Percentiles rank a stretch among this genome's conserved stretches.
Conservation (phyloP, 2,888 invertebrate species). For the Heliconius sara region DNA sequence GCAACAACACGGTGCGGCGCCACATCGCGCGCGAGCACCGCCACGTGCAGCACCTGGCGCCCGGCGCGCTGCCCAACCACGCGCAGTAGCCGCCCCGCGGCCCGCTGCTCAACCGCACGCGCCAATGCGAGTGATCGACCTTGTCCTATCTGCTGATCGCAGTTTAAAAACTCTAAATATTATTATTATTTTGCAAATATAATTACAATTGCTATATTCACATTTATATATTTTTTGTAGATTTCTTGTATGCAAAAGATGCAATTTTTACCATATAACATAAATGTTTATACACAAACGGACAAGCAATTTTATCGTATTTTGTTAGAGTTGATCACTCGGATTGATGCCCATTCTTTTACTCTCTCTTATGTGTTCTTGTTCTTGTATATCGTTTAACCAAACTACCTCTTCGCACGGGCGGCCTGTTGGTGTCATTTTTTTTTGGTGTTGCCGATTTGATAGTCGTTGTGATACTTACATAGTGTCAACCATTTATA, state of each 20-base stretch:
- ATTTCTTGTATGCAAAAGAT: conserved; percentile 39
- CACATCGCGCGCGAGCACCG: conserved; percentile 96
- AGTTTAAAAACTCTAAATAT: conserved; percentile 37
- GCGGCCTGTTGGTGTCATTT: conserved; percentile 49
- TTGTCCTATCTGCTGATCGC: conserved; percentile 25
- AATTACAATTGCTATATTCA: neutral
- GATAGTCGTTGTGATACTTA: conserved; percentile 4
- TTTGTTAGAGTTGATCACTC: conserved; percentile 14
- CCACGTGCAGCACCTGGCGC: conserved; percentile 87
- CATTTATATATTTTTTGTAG: conserved; percentile 33
- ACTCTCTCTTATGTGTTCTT: neutral
- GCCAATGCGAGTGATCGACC: neutral
- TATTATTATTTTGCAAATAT: conserved; percentile 30
- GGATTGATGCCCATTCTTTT: neutral
- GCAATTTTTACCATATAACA: conserved; percentile 44
- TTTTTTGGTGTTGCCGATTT: conserved; percentile 6
- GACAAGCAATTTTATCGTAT: conserved; percentile 27
- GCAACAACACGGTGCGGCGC: conserved; percentile 95
- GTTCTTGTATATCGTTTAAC: conserved; percentile 57
- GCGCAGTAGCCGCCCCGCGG: conserved; percentile 78
- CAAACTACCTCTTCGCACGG: conserved; percentile 73
- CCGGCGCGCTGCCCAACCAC: conserved; percentile 85
- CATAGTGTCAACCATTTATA: neutral
- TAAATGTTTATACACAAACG: conserved; percentile 35
- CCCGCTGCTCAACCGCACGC: conserved; percentile 86